A percentile compares a stretch with the other conserved stretches of the same genome.
Conservation (phyloP, 2,113 vertebrate genomes). For the Calonectris borealis region DNA sequence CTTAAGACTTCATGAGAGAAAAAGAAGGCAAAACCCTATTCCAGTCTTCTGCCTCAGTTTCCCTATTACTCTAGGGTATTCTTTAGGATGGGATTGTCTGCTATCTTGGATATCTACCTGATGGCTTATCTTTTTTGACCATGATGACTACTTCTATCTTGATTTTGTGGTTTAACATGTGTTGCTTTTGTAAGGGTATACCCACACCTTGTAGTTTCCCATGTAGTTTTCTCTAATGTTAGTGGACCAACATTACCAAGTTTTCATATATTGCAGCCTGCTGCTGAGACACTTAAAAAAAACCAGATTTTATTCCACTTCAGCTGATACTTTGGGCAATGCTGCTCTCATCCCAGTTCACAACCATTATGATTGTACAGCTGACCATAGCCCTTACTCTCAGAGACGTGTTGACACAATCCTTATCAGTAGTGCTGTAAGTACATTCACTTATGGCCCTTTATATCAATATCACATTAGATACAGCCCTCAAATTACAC, state of each 20-base stretch:
- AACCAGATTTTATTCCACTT: not conserved
- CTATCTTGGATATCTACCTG: not conserved
- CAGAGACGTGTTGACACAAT: rapidly evolving
- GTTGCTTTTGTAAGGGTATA: not conserved
- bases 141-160: not conserved
- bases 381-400: not conserved
- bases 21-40: not conserved
- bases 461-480: not conserved
- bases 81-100: not conserved
- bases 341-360: not conserved
- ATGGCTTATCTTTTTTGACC: not conserved
- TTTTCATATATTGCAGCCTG: not conserved
- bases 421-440: not conserved
- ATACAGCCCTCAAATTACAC: not conserved
- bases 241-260: not conserved
- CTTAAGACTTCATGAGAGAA: not conserved
- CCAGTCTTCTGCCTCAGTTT: not conserved
- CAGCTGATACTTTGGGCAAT: not conserved
- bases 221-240: not conserved
- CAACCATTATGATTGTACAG: not conserved
- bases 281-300: not conserved
- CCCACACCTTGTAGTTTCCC: not conserved
- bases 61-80: not conserved
- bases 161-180: not conserved
- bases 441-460: not conserved